Base-by-base conservation (phyloP, 1,140 invertebrate genomes). In the Maconellicoccus hirsutus region DNA sequence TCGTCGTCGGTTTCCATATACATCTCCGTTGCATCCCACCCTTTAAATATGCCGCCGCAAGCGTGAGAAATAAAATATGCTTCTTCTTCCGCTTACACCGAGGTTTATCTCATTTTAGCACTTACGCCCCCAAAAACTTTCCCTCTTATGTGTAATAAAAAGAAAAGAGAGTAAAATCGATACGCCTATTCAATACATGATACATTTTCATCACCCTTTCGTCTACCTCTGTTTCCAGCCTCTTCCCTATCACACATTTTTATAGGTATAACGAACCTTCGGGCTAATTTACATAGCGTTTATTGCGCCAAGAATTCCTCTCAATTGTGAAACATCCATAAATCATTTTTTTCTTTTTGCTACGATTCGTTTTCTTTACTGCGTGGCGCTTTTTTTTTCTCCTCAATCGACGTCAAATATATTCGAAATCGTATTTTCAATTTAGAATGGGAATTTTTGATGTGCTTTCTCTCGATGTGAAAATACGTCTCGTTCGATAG, bases 51-150 rank as follows among this genome's bases (percentile, higher is more conserved):
- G 21, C 10, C 16, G 61, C 25, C 19, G 19, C 10, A 12, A 26
- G 61, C 61, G 61, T 66, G 61, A 26, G 61, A 66, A 66, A 66
- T 66, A 66, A 66, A 66, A 66, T 66, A 66, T 66, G 61, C 61
- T 66, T 25, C 61, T 23, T 26, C 61, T 66, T 66, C 61, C 61
- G 25, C 61, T 66, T 26, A 23, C 21, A 59, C 61, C 21, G 4
- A 66, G 61, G 25, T 66, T 66, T 66, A 66, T 66, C 61, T 66
- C 61, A 66, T 26, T 66, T 66, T 66, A 25, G 61, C 61, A 66
- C 61, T 66, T 66, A 66, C 61, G 22, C 61, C 10, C 22, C 22
- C 22, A 66, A 66, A 4, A 4, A 19, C 25, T 66, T 66, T 25
- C 61, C 61, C 61, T 16, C 25, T 22, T 16, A 61, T 25, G 22